Evolutionary conservation across 2,797 vertebrate species (phyloP), one percentile per base, ranked within the genome.

Genomic region (Lepus townsendii): DNA sequence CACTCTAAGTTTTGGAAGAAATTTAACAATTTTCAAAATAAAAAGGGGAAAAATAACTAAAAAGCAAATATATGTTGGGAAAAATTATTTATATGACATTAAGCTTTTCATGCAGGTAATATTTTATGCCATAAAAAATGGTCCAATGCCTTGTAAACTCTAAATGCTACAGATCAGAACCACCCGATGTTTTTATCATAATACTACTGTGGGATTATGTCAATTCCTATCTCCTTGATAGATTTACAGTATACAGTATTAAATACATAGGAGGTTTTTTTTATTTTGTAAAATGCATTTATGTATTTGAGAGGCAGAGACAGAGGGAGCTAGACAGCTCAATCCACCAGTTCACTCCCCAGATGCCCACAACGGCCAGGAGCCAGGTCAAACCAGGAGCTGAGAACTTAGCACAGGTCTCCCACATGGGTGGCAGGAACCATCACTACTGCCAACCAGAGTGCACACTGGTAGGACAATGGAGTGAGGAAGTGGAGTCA

Each of bases 1-100:
- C 71, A 47, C 30, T 84, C 24, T 88, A 91, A 72, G 24, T 85
- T 75, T 93, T 88, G 78, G 72, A 42, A 42, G 14, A 60, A 94
- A 62, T 5, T 86, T 77, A 84, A 14, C 92, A 77, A n/a, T 32
- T 95, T 82, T 84, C 32, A 82, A 92, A 92, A 84, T 66, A 80
- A 72, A 42, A 88, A 78, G 38, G 3, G 38, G 27, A 68, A 91
- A 90, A 93, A 87, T 82, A 80, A 69, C 57, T 94, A 86, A 30
- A 84, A 13, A 93, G 5, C 35, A 71, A 65, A 63, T 66, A 76
- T 50, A 54, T 77, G 7, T 66, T 27, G 42, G 54, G 32, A 50
- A 75, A 89, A 82, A 90, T 32, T 60, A 90, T 30, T 73, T 75
- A 83, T 22, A 72, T 92, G 79, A 95, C 1, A 88, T 63, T 85